Evolutionary conservation across 1,140 invertebrate genomes (phyloP), one percentile per base, ranked within the genome.

Genomic region (Diprion similis): DNA sequence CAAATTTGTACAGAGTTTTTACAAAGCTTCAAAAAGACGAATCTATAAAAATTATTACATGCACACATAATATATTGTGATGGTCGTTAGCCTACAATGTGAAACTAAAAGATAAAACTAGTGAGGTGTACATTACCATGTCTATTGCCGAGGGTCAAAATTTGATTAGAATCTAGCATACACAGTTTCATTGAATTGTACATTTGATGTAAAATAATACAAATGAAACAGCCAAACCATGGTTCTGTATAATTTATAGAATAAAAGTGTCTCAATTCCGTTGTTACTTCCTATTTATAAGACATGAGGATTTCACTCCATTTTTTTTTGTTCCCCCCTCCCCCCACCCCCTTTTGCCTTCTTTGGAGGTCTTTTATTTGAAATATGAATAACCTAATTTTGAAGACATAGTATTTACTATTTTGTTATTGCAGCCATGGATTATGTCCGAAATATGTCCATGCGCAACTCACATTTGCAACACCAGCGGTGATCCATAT

Each of bases 311-410:
- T 59, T 59, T 59, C 11, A 59, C 51, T 59, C 51, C 51, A 59
- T 59, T 75, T 75, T 67, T 72, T 74, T 70, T 68, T 73, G 71
- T 51, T 46, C 66, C 71, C 51, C 51, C 68, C 64, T 64, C 75
- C 51, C 19, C 19, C 37, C 24, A 59, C 18, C 48, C 46, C 48
- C 15, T 37, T 76, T 66, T 68, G 46, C 13, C 13, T 70, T 73
- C 71, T 72, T 70, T 70, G 68, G 77, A 70, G 47, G 68, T 67
- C 59, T 70, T 59, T 71, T 76, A 76, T 73, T 73, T 72, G 79
- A 77, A 75, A 78, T 79, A 80, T 79, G 71, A 74, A 77, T 71
- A 79, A 76, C 75, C 73, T 76, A 76, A 69, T 73, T 78, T 75
- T 72, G 51, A 59, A 59, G 51, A 59, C 51, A 59, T 59, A 59